Evolutionary conservation across 2,113 vertebrate genomes (phyloP).

Genomic region (Ariopsis seemanni): DNA sequence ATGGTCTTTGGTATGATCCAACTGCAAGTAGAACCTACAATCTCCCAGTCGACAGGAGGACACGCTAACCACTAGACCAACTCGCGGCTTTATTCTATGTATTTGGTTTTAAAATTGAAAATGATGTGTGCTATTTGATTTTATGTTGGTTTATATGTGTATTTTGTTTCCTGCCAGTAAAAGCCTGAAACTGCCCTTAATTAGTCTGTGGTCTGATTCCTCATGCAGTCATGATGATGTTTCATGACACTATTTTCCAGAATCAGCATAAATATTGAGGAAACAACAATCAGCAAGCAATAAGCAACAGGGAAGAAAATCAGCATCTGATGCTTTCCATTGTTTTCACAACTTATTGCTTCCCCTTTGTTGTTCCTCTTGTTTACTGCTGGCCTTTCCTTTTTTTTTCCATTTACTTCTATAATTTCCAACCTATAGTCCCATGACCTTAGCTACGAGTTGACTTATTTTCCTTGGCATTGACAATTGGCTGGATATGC

Average conservation of each 20-base stretch:
- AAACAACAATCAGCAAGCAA: background rate
- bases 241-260: background rate
- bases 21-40: too few species aligned
- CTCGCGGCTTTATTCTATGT: background rate
- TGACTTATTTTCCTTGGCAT: background rate
- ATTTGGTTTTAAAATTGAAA: background rate
- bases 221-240: background rate
- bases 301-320: background rate
- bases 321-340: background rate
- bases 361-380: background rate
- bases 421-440: too few species aligned
- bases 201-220: background rate
- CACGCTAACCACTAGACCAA: too few species aligned
- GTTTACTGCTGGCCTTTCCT: slow-evolving; percentile 3
- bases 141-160: background rate
- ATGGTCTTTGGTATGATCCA: too few species aligned
- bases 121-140: background rate
- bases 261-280: background rate
- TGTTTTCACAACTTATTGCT: background rate
- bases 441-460: background rate
- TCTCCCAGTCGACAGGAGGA: too few species aligned
- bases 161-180: background rate
- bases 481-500: background rate
- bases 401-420: background rate
- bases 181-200: background rate